Base-by-base conservation (phyloP, 1,140 invertebrate genomes). In the Philopotamus ludificatus region DNA sequence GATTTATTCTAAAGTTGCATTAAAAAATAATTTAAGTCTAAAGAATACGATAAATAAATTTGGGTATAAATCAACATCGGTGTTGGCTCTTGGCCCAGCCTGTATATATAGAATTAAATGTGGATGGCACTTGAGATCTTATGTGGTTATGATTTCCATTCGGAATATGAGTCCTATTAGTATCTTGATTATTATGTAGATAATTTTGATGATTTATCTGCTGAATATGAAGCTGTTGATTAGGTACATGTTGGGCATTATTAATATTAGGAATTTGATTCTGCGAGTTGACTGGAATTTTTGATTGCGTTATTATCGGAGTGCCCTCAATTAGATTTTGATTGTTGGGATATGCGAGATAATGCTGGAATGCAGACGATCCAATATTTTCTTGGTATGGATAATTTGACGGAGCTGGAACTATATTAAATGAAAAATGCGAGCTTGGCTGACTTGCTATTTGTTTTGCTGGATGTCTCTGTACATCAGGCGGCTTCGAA, bases 311-410 rank as follows among this genome's bases (percentile, higher is more conserved):
- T 3, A 51, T 47, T 18, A 57, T 59, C 16, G 22, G 16, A 28
- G 26, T 12, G 47, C 10, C 26, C 23, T 62, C 54, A n/a, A n/a
- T n/a, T n/a, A n/a, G 65, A 18, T 60, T 54, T 7, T 63, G 34
- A 26, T 44, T 55, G 26, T 68, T 68, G 15, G 62, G 62, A 50
- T 61, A 65, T 9, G 62, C 21, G 7, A 68, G 58, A 41, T 61
- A 68, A 44, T 68, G 66, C 25, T 68, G 67, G 15, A 68, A 60
- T 8, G 62, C 66, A 10, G 67, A 61, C 20, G 53, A 51, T 42
- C 23, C 28, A 8, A 57, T 34, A 28, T 59, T 20, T 22, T 64
- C 67, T 2, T 50, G 42, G 23, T 55, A 63, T 22, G 63, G 4
- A 47, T 58, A 65, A 10, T 51, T 34, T 39, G 63, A 51, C 18